These are phyloP conservation scores for Ellobius talpinus DNA, from an alignment of 2,113 vertebrate genomes.

Conservation along the genomic window DNA sequence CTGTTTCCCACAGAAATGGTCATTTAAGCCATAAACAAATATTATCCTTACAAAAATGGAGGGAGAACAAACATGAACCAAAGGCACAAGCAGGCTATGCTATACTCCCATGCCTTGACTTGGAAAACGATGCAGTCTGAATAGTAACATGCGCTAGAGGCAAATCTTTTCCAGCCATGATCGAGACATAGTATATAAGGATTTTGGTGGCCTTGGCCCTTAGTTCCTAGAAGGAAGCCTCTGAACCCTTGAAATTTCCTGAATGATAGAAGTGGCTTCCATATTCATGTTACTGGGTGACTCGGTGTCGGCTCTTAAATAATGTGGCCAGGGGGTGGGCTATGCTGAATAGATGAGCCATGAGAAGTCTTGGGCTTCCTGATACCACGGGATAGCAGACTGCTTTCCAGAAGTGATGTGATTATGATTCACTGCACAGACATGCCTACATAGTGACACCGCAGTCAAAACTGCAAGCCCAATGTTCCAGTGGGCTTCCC, in stretches of 20 bases:
- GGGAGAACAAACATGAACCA: background rate
- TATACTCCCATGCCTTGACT: background rate
- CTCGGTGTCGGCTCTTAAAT: background rate
- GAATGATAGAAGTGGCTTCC: background rate
- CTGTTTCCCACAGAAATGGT: conserved; percentile 4
- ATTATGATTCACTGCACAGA: background rate
- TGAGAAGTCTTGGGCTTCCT: background rate
- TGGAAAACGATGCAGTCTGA: background rate
- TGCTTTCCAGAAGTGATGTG: background rate
- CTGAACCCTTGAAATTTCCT: background rate
- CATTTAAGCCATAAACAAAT: background rate
- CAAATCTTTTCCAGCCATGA: conserved; percentile 32
- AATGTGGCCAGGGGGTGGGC: background rate
- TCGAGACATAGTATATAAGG: background rate
- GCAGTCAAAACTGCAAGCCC: background rate
- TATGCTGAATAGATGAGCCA: conserved; percentile 3
- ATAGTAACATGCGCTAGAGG: background rate
- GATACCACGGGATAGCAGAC: background rate
- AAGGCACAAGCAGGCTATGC: background rate
- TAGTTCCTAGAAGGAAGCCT: background rate
- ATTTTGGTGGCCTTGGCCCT: background rate
- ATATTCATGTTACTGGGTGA: background rate
- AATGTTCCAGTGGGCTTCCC: background rate
- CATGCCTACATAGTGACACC: background rate
- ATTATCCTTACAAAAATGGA: background rate